These are phyloP conservation scores for Carposina sasakii DNA, from an alignment of 1,140 invertebrate genomes.

Conservation along the genomic window DNA sequence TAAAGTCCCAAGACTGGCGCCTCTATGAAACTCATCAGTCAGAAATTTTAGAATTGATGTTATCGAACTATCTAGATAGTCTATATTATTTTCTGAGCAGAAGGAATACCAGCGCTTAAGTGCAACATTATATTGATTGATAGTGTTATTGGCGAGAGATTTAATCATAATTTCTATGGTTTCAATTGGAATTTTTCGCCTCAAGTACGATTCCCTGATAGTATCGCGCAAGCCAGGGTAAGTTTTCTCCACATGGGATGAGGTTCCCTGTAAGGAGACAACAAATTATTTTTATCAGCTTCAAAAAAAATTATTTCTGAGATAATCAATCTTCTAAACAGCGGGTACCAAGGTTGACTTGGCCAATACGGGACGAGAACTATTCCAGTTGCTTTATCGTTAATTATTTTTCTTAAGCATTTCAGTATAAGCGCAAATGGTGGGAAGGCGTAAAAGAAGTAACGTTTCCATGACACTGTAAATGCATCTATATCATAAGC, in stretches of 20 bases:
- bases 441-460: slow-evolving; percentile 15
- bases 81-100: too few relatives aligned
- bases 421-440: slow-evolving; percentile 13
- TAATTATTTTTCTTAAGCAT: slow-evolving; percentile 12
- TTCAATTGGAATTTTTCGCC: too few relatives aligned
- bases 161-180: too few relatives aligned
- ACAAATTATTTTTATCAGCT: background rate
- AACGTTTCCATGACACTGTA: slow-evolving; percentile 3
- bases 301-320: background rate
- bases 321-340: background rate
- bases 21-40: background rate
- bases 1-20: slow-evolving; percentile 3
- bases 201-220: too few relatives aligned
- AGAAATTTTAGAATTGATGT: background rate
- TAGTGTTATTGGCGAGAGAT: too few relatives aligned
- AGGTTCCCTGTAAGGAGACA: too few relatives aligned
- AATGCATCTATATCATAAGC: slow-evolving; percentile 14
- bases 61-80: background rate
- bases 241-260: too few relatives aligned
- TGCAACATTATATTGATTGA: too few relatives aligned
- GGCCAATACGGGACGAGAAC: slow-evolving; percentile 11
- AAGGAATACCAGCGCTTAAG: too few relatives aligned
- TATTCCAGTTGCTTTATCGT: slow-evolving; percentile 12
- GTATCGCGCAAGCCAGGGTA: too few relatives aligned
- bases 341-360: slow-evolving; percentile 12